Conservation (phyloP, 1,140 invertebrate genomes). For the Nasonia vitripennis region DNA sequence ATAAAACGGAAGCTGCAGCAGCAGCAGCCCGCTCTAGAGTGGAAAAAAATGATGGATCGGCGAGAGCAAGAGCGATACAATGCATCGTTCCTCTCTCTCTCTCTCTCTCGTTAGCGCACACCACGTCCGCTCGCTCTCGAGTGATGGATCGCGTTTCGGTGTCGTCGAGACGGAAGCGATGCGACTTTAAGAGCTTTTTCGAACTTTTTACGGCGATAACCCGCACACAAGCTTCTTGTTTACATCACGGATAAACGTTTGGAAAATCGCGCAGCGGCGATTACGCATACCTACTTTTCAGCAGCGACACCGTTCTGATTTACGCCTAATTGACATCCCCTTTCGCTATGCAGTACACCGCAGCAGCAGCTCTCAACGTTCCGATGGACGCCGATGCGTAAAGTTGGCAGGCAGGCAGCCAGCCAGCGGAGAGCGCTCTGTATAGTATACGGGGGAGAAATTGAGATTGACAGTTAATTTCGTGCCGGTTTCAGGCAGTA, state of each 20-base stretch:
- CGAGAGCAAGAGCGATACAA: background rate
- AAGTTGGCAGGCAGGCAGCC: background rate
- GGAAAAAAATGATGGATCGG: constrained; percentile 39
- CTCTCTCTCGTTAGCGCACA: background rate
- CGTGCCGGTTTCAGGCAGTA: constrained; percentile 59
- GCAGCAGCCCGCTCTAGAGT: background rate
- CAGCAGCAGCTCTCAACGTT: background rate
- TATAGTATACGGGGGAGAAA: constrained; percentile 61
- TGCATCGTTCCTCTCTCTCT: too few species aligned
- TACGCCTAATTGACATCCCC: constrained; percentile 34
- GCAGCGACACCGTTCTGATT: constrained; percentile 36
- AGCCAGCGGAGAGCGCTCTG: background rate
- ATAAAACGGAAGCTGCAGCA: background rate
- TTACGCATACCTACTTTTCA: background rate
- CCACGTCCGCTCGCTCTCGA: background rate
- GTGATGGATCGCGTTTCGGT: constrained; percentile 42
- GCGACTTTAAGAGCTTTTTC: background rate
- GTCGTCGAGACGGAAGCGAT: background rate
- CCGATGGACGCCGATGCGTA: constrained; percentile 37
- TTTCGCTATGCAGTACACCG: background rate
- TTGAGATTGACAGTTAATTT: constrained; percentile 77
- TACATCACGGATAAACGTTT: background rate
- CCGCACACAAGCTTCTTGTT: background rate
- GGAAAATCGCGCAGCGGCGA: background rate
- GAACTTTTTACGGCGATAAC: background rate